phyloP scores from a whole-genome alignment of 2,113 vertebrate genomes.

The Anolis carolinensis region DNA sequence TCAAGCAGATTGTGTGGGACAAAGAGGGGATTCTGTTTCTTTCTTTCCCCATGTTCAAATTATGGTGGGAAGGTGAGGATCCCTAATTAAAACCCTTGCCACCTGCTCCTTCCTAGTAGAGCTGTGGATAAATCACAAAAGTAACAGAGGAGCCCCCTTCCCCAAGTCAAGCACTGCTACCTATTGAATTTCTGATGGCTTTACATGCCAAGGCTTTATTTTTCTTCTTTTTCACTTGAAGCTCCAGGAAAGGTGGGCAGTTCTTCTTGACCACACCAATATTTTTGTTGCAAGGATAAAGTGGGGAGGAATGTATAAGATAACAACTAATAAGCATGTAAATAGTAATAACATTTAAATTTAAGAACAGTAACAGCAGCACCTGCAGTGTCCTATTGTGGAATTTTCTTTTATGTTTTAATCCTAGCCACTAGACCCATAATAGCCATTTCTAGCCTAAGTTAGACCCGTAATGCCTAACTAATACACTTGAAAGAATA shows the following conservation, averaged over 20 bases:
- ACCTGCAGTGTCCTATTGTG: constrained; percentile 6
- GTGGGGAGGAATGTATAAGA: background rate
- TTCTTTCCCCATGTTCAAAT: background rate
- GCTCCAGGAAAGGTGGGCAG: background rate
- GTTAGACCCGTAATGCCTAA: too few relatives aligned
- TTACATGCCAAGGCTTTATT: background rate
- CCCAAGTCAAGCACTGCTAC: background rate
- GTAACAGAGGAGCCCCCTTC: background rate
- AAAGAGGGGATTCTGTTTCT: background rate
- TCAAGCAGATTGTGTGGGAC: background rate
- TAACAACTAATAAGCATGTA: background rate
- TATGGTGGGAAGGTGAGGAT: background rate
- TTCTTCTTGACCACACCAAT: background rate
- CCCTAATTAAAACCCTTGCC: background rate
- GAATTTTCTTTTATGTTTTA: background rate
- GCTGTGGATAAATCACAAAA: background rate
- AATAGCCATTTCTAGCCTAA: background rate
- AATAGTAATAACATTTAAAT: constrained; percentile 7
- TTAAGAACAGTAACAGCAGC: background rate
- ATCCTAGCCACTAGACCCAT: background rate
- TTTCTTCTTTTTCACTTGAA: background rate
- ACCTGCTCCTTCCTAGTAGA: background rate
- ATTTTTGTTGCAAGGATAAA: background rate
- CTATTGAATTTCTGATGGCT: background rate
- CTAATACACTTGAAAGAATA: constrained; percentile 4